Evolutionary conservation across 2,888 invertebrate species (phyloP).

Genomic region (Amphipyra berbera): DNA sequence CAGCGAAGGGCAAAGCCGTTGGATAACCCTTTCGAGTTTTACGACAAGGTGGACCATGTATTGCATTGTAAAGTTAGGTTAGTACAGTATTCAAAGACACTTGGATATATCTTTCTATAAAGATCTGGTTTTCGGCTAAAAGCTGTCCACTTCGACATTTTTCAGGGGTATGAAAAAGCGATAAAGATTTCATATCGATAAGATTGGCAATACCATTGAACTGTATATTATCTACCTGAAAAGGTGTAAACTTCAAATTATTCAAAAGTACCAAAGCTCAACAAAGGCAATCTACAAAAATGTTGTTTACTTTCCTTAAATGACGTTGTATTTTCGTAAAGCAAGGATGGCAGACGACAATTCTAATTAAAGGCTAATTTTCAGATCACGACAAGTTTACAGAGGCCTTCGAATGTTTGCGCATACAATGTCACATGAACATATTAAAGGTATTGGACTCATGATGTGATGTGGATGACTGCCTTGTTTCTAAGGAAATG

Average conservation of each 20-base stretch:
- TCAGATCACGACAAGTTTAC: slow-evolving; percentile 72
- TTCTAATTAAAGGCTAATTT: slow-evolving; percentile 81
- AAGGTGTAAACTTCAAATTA: background rate
- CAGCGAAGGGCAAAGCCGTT: slow-evolving; percentile 13
- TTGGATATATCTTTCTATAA: too few species aligned
- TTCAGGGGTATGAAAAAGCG: too few species aligned
- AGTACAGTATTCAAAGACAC: background rate
- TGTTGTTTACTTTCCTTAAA: slow-evolving; percentile 17
- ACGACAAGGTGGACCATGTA: background rate
- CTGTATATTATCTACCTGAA: too few species aligned
- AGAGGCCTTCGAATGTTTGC: slow-evolving; percentile 66
- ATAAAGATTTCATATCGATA: too few species aligned
- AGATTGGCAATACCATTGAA: too few species aligned
- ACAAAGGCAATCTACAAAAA: slow-evolving; percentile 28
- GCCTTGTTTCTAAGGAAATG: slow-evolving; percentile 44
- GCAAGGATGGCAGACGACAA: slow-evolving; percentile 66
- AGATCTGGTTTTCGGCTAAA: background rate
- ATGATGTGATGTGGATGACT: slow-evolving; percentile 8
- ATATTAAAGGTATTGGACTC: slow-evolving; percentile 35
- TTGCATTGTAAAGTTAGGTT: background rate
- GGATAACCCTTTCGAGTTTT: slow-evolving; percentile 11
- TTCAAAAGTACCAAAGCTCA: background rate
- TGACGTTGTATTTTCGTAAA: slow-evolving; percentile 48
- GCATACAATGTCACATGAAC: slow-evolving; percentile 65
- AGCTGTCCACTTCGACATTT: background rate